Evolutionary conservation across 2,113 vertebrate species (phyloP).

Genomic region (Procavia capensis): DNA sequence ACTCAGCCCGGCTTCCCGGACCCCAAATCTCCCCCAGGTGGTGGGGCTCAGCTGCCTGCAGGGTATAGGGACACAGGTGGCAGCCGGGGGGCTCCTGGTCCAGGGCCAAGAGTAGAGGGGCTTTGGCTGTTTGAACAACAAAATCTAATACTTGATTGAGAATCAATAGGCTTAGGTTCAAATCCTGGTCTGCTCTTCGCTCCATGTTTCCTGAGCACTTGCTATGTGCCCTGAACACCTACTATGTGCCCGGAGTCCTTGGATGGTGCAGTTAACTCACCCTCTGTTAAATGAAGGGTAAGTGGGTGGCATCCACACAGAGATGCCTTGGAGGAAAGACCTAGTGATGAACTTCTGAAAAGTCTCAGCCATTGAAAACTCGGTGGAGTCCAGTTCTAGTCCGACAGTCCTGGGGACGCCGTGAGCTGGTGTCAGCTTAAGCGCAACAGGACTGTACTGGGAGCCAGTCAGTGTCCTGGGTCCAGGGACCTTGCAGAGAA

Average conservation of each 20-base stretch:
- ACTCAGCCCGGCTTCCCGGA: neutral
- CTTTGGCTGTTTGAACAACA: neutral
- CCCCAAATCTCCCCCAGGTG: neutral
- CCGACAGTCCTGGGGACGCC: neutral
- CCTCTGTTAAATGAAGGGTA: neutral
- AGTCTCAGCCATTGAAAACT: too few relatives aligned
- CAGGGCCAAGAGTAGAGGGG: neutral
- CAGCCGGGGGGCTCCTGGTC: too few relatives aligned
- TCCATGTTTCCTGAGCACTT: neutral
- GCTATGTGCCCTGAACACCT: neutral
- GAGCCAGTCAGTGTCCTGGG: neutral
- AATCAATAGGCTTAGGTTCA: accelerated
- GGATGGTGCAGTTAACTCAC: neutral
- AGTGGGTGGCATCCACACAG: neutral
- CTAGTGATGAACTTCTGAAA: neutral
- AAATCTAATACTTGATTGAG: accelerated
- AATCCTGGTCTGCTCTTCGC: neutral
- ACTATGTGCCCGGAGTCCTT: neutral
- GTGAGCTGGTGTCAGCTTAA: neutral
- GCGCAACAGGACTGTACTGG: neutral
- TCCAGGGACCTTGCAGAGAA: too few relatives aligned
- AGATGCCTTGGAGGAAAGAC: neutral
- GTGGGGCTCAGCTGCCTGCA: neutral
- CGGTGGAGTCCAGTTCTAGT: too few relatives aligned
- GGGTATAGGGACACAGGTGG: neutral